Conservation (phyloP, 2,888 invertebrate species). For the Biston betularia region DNA sequence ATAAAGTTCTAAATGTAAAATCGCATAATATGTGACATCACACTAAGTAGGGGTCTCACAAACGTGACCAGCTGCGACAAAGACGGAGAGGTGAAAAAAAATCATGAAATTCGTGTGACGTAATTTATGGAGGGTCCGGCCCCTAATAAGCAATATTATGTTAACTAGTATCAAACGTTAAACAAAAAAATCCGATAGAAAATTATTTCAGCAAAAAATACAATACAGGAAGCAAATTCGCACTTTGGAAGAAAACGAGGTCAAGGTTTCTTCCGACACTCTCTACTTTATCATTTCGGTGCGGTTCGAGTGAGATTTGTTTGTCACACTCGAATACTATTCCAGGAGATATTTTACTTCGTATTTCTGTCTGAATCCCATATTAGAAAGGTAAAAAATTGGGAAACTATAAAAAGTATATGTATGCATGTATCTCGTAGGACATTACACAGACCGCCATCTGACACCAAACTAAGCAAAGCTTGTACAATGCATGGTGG, state of each 20-base stretch:
- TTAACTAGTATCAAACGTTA: not conserved
- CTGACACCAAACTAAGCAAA: too few species aligned
- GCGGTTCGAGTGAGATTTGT: slow-evolving; percentile 1
- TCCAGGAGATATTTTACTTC: not conserved
- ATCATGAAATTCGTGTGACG: too few species aligned
- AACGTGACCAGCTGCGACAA: too few species aligned
- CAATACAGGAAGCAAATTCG: not conserved
- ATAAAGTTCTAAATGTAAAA: too few species aligned
- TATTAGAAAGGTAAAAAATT: not conserved
- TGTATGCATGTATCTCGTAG: too few species aligned
- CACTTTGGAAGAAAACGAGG: slow-evolving; percentile 4
- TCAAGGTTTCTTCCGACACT: slow-evolving; percentile 14
- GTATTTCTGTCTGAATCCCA: not conserved
- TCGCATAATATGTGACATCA: too few species aligned
- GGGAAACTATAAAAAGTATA: not conserved
- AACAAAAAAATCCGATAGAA: slow-evolving; percentile 3
- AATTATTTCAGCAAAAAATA: slow-evolving; percentile 6
- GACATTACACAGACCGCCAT: too few species aligned
- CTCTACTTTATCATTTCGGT: slow-evolving; percentile 2
- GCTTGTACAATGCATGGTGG: too few species aligned
- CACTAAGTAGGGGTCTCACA: too few species aligned
- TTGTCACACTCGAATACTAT: not conserved
- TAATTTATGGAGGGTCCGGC: too few species aligned
- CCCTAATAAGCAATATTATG: not conserved
- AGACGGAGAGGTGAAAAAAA: too few species aligned